A percentile compares a stretch with the other conserved stretches of the same genome.
Evolutionary conservation across 2,797 vertebrate species (phyloP).

Genomic region (Malacoctenus gilli): DNA sequence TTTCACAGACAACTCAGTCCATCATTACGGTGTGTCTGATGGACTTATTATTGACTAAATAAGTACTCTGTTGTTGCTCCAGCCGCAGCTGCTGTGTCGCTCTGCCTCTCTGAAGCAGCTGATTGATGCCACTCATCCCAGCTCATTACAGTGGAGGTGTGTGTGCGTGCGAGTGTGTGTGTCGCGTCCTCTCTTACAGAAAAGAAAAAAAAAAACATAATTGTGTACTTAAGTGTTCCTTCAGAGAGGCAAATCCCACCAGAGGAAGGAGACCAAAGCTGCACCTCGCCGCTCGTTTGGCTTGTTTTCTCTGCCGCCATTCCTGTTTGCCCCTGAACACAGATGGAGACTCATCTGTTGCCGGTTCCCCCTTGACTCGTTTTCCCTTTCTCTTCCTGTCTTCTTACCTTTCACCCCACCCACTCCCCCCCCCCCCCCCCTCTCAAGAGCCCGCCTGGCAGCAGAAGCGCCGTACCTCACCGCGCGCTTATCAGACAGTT

Average conservation of each 20-base stretch:
- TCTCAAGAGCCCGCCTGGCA: slow-evolving; percentile 67
- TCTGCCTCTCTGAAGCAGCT: no score
- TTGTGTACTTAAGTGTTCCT: slow-evolving; percentile 37
- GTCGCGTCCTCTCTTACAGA: no score
- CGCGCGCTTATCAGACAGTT: slow-evolving; percentile 75
- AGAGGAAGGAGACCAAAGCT: slow-evolving; percentile 49
- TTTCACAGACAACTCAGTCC: no score
- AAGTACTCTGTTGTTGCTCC: no score
- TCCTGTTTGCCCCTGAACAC: slow-evolving; percentile 62
- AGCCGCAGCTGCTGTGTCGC: no score
- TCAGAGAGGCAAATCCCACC: slow-evolving; percentile 38
- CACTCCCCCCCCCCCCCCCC: no score
- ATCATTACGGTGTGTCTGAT: no score
- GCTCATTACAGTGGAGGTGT: no score
- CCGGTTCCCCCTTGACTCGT: slow-evolving; percentile 69
- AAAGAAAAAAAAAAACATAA: no score
- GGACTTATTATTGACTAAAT: no score
- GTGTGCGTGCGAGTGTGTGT: no score
- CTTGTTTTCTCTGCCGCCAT: slow-evolving; percentile 52
- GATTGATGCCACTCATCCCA: no score
- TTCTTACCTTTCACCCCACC: not conserved
- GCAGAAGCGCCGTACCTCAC: slow-evolving; percentile 67
- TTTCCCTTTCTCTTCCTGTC: slow-evolving; percentile 62
- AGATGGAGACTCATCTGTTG: slow-evolving; percentile 79
- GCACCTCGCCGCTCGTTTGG: slow-evolving; percentile 58